A percentile compares a stretch with the other conserved stretches of the same genome.
These are phyloP conservation scores for Coreoperca whiteheadi DNA, from an alignment of 2,113 vertebrate species.

Conservation along the genomic window DNA sequence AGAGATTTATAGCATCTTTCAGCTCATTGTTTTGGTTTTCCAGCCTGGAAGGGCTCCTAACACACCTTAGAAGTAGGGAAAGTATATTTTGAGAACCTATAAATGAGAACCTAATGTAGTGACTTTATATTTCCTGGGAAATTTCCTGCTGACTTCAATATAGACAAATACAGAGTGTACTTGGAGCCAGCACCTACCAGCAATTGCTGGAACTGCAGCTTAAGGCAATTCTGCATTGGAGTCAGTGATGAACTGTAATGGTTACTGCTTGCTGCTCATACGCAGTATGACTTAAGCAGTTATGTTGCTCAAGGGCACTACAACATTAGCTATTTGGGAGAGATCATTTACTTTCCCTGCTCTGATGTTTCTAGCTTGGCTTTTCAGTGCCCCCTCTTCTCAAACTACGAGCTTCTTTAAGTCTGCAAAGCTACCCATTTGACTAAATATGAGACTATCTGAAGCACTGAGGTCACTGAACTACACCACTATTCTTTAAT, in stretches of 20 bases:
- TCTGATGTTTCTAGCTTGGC: slow-evolving; percentile 37
- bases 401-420: slow-evolving; percentile 1
- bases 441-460: slow-evolving; percentile 1
- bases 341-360: slow-evolving; percentile 40
- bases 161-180: slow-evolving; percentile 4
- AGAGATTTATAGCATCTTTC: not conserved
- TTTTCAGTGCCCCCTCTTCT: slow-evolving; percentile 25
- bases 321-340: slow-evolving; percentile 40
- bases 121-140: not conserved
- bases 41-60: not conserved
- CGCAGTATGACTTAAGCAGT: slow-evolving; percentile 48
- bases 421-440: slow-evolving; percentile 30
- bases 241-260: slow-evolving; percentile 40
- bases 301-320: slow-evolving; percentile 51
- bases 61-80: not conserved
- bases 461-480: slow-evolving; percentile 32
- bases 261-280: slow-evolving; percentile 43
- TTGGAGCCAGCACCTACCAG: slow-evolving; percentile 21
- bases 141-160: slow-evolving; percentile 2
- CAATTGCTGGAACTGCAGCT: slow-evolving; percentile 51
- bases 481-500: slow-evolving; percentile 20
- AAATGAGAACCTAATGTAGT: slow-evolving; percentile 1
- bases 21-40: not conserved
- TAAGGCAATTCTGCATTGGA: slow-evolving; percentile 35
- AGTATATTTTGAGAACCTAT: slow-evolving; percentile 5